Conservation (phyloP, 2,888 invertebrate genomes). For the Hartigia nigra region DNA sequence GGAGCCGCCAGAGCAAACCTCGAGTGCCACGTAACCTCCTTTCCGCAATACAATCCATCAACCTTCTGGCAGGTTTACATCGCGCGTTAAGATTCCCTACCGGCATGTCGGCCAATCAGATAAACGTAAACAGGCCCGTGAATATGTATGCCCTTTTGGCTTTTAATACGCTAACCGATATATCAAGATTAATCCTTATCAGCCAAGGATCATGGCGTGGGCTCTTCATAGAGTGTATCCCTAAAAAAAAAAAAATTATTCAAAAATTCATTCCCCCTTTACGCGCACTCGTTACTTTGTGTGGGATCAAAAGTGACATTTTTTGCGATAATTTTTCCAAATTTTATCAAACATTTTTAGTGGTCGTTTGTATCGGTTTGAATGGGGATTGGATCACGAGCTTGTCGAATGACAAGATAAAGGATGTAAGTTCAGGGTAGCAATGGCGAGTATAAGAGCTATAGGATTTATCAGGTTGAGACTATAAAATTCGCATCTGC, state of each 20-base stretch:
- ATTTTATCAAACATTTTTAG: neutral
- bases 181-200: constrained; percentile 52
- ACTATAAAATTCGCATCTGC: neutral
- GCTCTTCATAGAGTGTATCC: neutral
- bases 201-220: neutral
- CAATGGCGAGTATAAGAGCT: neutral
- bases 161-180: constrained; percentile 57
- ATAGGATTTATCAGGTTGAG: neutral
- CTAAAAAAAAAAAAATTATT: constrained; percentile 2
- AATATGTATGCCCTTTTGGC: constrained; percentile 54
- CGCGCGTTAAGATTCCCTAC: constrained; percentile 55
- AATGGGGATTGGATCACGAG: neutral
- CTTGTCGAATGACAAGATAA: neutral
- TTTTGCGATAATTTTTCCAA: neutral
- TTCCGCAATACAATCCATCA: constrained; percentile 57
- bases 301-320: neutral
- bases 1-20: constrained; percentile 23
- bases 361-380: neutral
- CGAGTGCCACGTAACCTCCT: constrained; percentile 41
- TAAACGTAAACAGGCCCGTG: constrained; percentile 54
- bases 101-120: constrained; percentile 53
- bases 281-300: neutral
- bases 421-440: neutral
- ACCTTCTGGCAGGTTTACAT: constrained; percentile 58
- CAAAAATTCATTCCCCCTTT: no score